Evolutionary conservation across 2,797 vertebrate genomes (phyloP).

Genomic region (Anniella stebbinsi): DNA sequence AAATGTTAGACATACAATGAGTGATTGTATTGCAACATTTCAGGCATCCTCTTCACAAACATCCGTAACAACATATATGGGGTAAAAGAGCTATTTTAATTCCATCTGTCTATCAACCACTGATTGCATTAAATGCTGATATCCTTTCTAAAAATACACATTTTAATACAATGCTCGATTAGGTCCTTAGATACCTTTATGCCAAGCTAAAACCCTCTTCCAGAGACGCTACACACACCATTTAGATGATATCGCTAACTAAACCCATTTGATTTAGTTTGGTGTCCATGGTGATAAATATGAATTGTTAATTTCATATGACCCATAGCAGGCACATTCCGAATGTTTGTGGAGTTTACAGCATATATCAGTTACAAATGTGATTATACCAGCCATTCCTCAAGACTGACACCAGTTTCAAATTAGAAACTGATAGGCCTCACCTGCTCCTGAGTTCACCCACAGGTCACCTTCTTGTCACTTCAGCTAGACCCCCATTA

Average conservation of each 20-base stretch:
- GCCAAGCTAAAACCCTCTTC: not conserved
- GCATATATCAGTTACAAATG: slow-evolving; percentile 82
- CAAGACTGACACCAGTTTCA: slow-evolving; percentile 82
- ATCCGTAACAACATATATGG: not conserved
- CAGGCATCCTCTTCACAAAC: slow-evolving; percentile 26
- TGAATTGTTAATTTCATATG: slow-evolving; percentile 75
- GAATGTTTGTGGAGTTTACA: slow-evolving; percentile 72
- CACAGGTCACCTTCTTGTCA: slow-evolving; percentile 84
- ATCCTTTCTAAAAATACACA: slow-evolving; percentile 45
- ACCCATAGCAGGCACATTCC: slow-evolving; percentile 59
- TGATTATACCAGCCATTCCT: slow-evolving; percentile 81
- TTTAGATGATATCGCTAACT: slow-evolving; percentile 50
- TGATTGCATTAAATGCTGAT: not conserved
- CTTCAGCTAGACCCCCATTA: slow-evolving; percentile 70
- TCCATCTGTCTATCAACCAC: not conserved
- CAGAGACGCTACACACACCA: not conserved
- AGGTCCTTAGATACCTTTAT: not conserved
- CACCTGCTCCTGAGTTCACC: slow-evolving; percentile 87
- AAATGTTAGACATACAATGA: slow-evolving; percentile 44
- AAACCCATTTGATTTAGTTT: slow-evolving; percentile 62
- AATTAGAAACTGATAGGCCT: slow-evolving; percentile 86
- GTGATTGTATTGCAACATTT: slow-evolving; percentile 37
- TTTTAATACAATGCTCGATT: slow-evolving; percentile 53
- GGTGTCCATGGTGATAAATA: slow-evolving; percentile 65
- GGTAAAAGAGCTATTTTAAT: not conserved